Evolutionary conservation across 2,797 vertebrate genomes (phyloP).

Genomic region (Champsocephalus gunnari): DNA sequence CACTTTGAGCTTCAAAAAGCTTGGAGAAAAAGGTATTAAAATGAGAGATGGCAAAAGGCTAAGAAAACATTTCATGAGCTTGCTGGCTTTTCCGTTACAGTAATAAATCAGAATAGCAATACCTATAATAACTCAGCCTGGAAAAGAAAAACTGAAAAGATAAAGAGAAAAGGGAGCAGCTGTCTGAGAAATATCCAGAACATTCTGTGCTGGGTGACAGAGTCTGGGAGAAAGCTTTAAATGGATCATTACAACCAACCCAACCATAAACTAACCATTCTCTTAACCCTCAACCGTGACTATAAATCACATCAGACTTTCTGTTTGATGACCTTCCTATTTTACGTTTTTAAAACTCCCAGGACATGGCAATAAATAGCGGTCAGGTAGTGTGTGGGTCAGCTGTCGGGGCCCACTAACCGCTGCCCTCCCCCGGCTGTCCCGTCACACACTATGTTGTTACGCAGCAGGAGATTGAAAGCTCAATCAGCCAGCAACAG

Average conservation of each 20-base stretch:
- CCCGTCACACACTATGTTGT: constrained; percentile 36
- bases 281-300: constrained; percentile 28
- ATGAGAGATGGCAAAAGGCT: constrained; percentile 31
- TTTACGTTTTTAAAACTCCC: constrained; percentile 41
- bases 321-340: constrained; percentile 39
- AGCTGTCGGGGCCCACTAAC: constrained; percentile 35
- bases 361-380: constrained; percentile 50
- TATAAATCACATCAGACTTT: constrained; percentile 36
- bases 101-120: constrained; percentile 68
- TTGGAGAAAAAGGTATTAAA: constrained; percentile 36
- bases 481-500: constrained; percentile 43
- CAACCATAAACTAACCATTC: constrained; percentile 30
- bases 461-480: constrained; percentile 49
- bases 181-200: constrained; percentile 64
- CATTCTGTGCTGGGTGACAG: constrained; percentile 56
- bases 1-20: constrained; percentile 24
- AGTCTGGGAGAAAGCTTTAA: constrained; percentile 34
- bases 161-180: constrained; percentile 43
- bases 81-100: constrained; percentile 25
- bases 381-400: constrained; percentile 21
- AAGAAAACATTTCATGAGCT: constrained; percentile 47
- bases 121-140: constrained; percentile 54
- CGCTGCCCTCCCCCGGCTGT: neutral
- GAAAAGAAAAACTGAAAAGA: constrained; percentile 41
- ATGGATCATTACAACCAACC: constrained; percentile 49